These are phyloP conservation scores for Lysiphlebus fabarum DNA, from an alignment of 1,140 invertebrate species.

Conservation along the genomic window DNA sequence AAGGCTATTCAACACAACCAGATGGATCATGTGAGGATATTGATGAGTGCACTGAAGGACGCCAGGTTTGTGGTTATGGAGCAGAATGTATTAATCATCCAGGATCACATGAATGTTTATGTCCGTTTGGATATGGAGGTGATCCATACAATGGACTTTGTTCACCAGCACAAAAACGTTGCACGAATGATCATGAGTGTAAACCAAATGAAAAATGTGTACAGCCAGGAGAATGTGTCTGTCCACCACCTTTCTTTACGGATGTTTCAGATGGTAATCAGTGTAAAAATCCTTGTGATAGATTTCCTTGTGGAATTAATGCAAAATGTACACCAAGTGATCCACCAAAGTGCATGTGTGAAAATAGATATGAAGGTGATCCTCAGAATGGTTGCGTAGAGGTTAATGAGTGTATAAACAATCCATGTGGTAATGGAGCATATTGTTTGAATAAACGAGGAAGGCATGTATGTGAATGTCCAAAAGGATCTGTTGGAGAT, in stretches of 20 bases:
- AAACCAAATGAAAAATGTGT: conserved; percentile 84
- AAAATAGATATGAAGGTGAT: conserved; percentile 79
- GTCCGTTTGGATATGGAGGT: conserved; percentile 71
- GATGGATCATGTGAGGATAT: conserved; percentile 80
- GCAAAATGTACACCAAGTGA: conserved; percentile 86
- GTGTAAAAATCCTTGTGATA: conserved; percentile 84
- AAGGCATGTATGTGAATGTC: conserved; percentile 80
- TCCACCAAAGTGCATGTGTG: conserved; percentile 84
- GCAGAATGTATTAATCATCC: conserved; percentile 80
- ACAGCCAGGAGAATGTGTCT: conserved; percentile 84
- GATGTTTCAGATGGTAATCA: conserved; percentile 75
- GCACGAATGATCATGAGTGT: conserved; percentile 78
- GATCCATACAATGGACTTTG: conserved; percentile 66
- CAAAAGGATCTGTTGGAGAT: conserved; percentile 76
- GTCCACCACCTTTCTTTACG: conserved; percentile 82
- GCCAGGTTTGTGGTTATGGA: conserved; percentile 76
- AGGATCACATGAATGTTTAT: conserved; percentile 77
- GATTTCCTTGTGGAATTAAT: conserved; percentile 88
- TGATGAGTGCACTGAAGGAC: conserved; percentile 76
- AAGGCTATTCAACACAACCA: conserved; percentile 68
- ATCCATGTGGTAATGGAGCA: conserved; percentile 80
- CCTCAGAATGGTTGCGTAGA: conserved; percentile 79
- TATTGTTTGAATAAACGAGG: conserved; percentile 84
- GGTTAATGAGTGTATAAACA: conserved; percentile 75
- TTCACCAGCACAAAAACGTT: conserved; percentile 74